phyloP scores from a whole-genome alignment of 2,888 invertebrate species.

The Eumacrocentrus americanus region DNA sequence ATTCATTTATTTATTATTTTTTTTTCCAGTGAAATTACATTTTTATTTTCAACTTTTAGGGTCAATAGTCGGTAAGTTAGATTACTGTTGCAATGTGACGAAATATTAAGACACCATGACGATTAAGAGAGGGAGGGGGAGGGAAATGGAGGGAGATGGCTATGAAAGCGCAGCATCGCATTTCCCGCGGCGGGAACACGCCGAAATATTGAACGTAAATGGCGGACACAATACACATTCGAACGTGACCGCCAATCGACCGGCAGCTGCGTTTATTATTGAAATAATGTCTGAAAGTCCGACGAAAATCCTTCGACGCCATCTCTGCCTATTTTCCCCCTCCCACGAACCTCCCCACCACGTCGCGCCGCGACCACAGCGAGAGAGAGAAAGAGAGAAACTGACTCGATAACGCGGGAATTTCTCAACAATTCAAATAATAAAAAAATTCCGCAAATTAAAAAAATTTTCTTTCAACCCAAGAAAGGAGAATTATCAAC shows the following conservation, averaged over 20 bases:
- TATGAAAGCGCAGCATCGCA: conserved; percentile 25
- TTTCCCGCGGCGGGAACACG: conserved; percentile 48
- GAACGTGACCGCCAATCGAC: conserved; percentile 24
- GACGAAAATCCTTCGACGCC: conserved; percentile 14
- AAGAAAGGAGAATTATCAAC: too few relatives aligned
- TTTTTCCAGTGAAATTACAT: neutral
- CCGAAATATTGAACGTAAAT: conserved; percentile 51
- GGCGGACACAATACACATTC: conserved; percentile 35
- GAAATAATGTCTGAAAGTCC: conserved; percentile 43
- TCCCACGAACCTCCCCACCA: neutral
- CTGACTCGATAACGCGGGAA: neutral
- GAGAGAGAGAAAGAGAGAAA: neutral
- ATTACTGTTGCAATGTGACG: neutral
- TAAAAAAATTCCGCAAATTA: neutral
- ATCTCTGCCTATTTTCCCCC: neutral
- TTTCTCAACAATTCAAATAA: neutral
- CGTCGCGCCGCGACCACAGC: neutral
- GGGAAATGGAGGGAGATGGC: neutral
- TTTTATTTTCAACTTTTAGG: neutral
- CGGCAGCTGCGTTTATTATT: conserved; percentile 29
- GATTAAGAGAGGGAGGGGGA: neutral
- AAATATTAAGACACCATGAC: neutral
- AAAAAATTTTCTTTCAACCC: neutral
- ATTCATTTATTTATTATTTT: neutral
- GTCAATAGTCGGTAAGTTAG: neutral